A percentile compares a stretch with the other conserved stretches of the same genome.
Conservation (phyloP, 2,888 invertebrate species). For the Chymomyza amoena region DNA sequence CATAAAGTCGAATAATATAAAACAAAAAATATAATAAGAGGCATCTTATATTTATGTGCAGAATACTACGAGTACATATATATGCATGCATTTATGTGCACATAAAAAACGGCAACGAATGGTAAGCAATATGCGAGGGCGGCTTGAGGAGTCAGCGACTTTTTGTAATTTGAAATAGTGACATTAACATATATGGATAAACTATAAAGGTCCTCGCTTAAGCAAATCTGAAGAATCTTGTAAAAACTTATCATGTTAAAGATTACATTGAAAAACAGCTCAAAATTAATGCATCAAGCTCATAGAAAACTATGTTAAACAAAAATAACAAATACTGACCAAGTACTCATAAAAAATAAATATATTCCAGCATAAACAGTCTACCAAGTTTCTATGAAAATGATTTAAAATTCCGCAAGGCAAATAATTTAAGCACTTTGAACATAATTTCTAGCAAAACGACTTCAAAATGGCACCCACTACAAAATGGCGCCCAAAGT, state of each 20-base stretch:
- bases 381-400: neutral
- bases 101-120: constrained; percentile 20
- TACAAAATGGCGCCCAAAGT: neutral
- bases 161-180: too few relatives aligned
- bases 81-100: constrained; percentile 24
- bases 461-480: neutral
- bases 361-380: constrained; percentile 19
- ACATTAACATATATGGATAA: too few relatives aligned
- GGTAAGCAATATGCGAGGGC: neutral
- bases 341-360: neutral
- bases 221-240: too few relatives aligned
- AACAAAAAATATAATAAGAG: constrained; percentile 17
- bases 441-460: neutral
- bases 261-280: too few relatives aligned
- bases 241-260: too few relatives aligned
- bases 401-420: neutral
- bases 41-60: constrained; percentile 17
- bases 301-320: too few relatives aligned
- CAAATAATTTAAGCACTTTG: neutral
- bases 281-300: too few relatives aligned
- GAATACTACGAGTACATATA: neutral
- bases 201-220: too few relatives aligned
- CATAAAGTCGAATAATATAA: constrained; percentile 48
- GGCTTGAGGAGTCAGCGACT: too few relatives aligned
- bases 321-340: too few relatives aligned